Percentiles rank a stretch among this genome's conserved stretches.
Evolutionary conservation across 1,140 invertebrate species (phyloP).

Genomic region (Mylabris phalerata): DNA sequence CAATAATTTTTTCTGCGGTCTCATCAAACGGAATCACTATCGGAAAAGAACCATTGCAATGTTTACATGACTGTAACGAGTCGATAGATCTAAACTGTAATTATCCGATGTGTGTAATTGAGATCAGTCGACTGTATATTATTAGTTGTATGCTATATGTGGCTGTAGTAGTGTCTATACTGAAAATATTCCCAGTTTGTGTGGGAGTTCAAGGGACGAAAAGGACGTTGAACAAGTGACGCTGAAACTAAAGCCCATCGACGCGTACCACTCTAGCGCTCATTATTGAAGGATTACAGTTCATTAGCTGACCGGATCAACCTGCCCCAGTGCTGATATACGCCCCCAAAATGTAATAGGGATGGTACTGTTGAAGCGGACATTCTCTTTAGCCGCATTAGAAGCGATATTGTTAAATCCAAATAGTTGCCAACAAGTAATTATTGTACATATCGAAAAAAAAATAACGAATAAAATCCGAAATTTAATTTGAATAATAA

Average conservation of each 20-base stretch:
- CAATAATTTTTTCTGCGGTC: too few species aligned
- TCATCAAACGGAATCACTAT: too few species aligned
- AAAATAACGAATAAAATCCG: too few species aligned
- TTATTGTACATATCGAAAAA: too few species aligned
- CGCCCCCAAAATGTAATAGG: too few species aligned
- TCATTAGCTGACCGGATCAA: slow-evolving; percentile 45
- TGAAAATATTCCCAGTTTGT: not conserved
- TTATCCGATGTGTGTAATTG: slow-evolving; percentile 28
- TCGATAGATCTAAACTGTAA: slow-evolving; percentile 21
- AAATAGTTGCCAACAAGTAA: too few species aligned
- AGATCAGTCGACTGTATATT: slow-evolving; percentile 15
- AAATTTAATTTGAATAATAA: too few species aligned
- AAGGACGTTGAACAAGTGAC: slow-evolving; percentile 20
- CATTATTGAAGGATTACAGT: slow-evolving; percentile 50
- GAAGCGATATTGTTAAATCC: too few species aligned
- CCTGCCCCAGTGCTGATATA: slow-evolving; percentile 22
- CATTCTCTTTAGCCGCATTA: too few species aligned
- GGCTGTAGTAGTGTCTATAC: not conserved
- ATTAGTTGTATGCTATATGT: not conserved
- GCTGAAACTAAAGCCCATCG: slow-evolving; percentile 33
- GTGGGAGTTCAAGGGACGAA: slow-evolving; percentile 10
- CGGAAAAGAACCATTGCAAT: too few species aligned
- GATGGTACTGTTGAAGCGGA: too few species aligned
- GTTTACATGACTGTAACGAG: not conserved
- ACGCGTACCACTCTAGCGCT: slow-evolving; percentile 33